Evolutionary conservation across 2,797 vertebrate species (phyloP).

Genomic region (Pangasius mekongensis): DNA sequence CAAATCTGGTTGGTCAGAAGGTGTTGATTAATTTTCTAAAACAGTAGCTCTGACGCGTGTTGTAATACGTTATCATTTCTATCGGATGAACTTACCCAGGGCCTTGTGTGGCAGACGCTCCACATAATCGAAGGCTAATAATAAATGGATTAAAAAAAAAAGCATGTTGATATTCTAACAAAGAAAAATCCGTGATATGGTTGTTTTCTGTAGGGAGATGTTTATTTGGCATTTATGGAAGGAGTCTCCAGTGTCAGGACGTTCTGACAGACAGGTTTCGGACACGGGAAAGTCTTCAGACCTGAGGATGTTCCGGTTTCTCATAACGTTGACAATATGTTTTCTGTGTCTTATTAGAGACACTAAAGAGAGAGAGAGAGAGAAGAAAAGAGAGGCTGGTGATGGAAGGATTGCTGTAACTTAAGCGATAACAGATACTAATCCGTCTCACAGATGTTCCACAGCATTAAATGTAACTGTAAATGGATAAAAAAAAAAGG

Average conservation of each 20-base stretch:
- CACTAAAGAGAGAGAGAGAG: background rate
- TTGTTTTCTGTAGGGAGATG: background rate
- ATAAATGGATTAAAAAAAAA: background rate
- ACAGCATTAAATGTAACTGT: too few relatives aligned
- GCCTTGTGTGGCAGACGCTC: background rate
- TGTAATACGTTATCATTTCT: background rate
- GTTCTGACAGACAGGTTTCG: background rate
- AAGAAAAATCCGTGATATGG: background rate
- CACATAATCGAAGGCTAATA: background rate
- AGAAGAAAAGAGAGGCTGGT: too few relatives aligned
- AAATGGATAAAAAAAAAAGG: background rate
- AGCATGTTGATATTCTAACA: background rate
- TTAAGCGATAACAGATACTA: background rate
- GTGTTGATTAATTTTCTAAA: background rate
- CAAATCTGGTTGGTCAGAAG: background rate
- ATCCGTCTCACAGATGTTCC: background rate
- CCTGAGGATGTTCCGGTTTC: background rate
- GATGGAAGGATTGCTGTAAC: background rate
- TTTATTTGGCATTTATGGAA: background rate
- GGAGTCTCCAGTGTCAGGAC: background rate
- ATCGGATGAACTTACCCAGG: background rate
- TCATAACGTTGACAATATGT: too few relatives aligned
- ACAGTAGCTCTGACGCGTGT: background rate
- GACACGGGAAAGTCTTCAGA: background rate
- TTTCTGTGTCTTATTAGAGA: too few relatives aligned